These are phyloP conservation scores for Hydrotaea diabolus DNA, from an alignment of 2,888 invertebrate genomes.

Conservation along the genomic window DNA sequence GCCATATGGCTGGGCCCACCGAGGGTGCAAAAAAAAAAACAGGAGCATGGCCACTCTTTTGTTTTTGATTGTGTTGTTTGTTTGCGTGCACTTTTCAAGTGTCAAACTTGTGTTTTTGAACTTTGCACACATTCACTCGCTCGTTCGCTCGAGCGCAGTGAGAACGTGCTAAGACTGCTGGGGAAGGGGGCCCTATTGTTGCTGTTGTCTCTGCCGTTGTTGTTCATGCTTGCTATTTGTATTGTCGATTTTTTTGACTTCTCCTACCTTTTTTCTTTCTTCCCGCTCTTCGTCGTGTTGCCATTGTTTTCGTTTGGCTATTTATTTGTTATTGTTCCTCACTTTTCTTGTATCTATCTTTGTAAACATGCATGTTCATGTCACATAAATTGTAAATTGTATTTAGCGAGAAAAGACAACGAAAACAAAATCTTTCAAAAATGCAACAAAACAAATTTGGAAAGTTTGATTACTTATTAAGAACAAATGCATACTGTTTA, in stretches of 20 bases:
- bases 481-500: too few species aligned
- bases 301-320: background rate
- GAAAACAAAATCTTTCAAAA: background rate
- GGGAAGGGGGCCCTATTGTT: slow-evolving; percentile 14
- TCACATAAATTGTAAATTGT: slow-evolving; percentile 22
- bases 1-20: background rate
- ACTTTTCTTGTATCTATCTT: slow-evolving; percentile 30
- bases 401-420: background rate
- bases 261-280: too few species aligned
- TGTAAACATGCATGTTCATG: slow-evolving; percentile 57
- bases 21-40: slow-evolving; percentile 6
- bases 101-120: slow-evolving; percentile 71
- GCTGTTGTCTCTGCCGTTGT: slow-evolving; percentile 40
- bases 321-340: slow-evolving; percentile 10
- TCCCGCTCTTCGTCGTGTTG: background rate
- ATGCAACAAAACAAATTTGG: background rate
- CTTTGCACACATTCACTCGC: slow-evolving; percentile 62
- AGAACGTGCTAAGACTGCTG: background rate
- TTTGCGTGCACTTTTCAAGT: slow-evolving; percentile 70
- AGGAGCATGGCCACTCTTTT: slow-evolving; percentile 34
- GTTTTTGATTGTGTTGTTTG: slow-evolving; percentile 63
- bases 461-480: background rate
- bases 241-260: too few species aligned
- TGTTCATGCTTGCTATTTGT: slow-evolving; percentile 36
- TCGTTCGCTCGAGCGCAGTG: slow-evolving; percentile 11